These are phyloP conservation scores for Oncorhynchus masou DNA, from an alignment of 2,113 vertebrate genomes.

Conservation along the genomic window DNA sequence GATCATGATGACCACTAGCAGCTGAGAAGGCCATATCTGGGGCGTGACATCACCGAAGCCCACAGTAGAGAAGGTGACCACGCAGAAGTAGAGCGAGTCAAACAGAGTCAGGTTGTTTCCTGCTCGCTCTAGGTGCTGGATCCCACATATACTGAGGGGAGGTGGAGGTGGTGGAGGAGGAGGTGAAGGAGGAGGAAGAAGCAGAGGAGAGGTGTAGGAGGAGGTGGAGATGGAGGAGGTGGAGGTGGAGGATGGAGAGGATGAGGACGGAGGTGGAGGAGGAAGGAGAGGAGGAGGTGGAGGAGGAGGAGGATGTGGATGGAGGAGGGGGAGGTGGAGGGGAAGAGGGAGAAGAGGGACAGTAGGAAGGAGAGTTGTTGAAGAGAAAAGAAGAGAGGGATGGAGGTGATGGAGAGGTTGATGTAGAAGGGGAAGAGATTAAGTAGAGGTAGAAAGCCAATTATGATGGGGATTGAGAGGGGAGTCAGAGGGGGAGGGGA, in stretches of 20 bases:
- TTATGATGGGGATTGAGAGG: neutral
- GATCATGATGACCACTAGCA: constrained; percentile 85
- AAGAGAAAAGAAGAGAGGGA: neutral
- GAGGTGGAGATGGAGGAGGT: neutral
- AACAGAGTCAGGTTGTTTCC: constrained; percentile 82
- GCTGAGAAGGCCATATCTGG: constrained; percentile 82
- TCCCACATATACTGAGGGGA: constrained; percentile 74
- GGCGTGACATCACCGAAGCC: constrained; percentile 82
- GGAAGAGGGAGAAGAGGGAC: neutral
- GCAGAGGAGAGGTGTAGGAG: constrained; percentile 37
- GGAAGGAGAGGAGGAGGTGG: neutral
- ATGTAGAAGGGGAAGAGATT: neutral
- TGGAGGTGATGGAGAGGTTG: neutral
- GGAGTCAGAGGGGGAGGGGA: neutral
- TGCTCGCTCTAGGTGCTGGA: constrained; percentile 79
- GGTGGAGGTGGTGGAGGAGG: constrained; percentile 71
- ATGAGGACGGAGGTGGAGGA: constrained; percentile 27
- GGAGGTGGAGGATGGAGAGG: neutral
- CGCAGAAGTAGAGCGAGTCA: constrained; percentile 82
- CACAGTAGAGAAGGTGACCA: constrained; percentile 83
- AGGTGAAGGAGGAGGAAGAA: constrained; percentile 82
- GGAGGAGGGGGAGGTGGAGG: constrained; percentile 30
- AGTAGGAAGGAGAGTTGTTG: neutral
- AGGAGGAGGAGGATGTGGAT: constrained; percentile 8
- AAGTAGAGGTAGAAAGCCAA: neutral